Evolutionary conservation across 1,140 invertebrate species (phyloP), one percentile per base, ranked within the genome.

Genomic region (Drosophila melanica): DNA sequence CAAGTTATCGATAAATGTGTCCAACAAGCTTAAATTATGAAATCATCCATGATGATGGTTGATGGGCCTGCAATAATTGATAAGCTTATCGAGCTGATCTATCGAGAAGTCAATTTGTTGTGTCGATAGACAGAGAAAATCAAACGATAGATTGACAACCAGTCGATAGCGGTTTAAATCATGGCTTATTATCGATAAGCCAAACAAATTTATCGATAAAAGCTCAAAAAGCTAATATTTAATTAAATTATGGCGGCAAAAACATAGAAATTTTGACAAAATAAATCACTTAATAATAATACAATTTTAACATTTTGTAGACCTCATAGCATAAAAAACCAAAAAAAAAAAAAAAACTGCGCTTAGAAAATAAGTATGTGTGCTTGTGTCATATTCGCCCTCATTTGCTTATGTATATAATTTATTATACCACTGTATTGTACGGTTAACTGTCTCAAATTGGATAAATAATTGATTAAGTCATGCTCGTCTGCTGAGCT

Each of bases 1-100:
- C 74, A 41, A 51, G 81, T 66, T 80, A 80, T 77, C 77, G 73
- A 77, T 85, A 73, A 69, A 68, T 76, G 57, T 35, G 42, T 47
- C 51, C 57, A 72, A 60, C 42, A 50, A 42, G 39, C n/a, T 50
- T 5, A 68, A 57, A 58, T 62, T 45, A 45, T 62, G 14, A 73
- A 60, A 62, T 70, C 67, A 53, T 51, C 20, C 20, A 23, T 23
- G 20, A 23, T 23, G 20, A 58, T 30, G 39, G 37, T n/a, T 20
- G 48, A 27, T 64, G 41, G 39, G 12, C 6, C 20, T 3, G 14
- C 57, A 37, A 54, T 64, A 63, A 30, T 74, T 55, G 60, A 23
- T 37, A 5, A 12, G 14, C 54, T n/a, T 33, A 53, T 41, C 37
- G 39, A 14, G 16, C 4, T 48, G 9, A 58, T 14, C 7, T 35